Conservation (phyloP, 2,797 vertebrate species). For the Characodon lateralis region DNA sequence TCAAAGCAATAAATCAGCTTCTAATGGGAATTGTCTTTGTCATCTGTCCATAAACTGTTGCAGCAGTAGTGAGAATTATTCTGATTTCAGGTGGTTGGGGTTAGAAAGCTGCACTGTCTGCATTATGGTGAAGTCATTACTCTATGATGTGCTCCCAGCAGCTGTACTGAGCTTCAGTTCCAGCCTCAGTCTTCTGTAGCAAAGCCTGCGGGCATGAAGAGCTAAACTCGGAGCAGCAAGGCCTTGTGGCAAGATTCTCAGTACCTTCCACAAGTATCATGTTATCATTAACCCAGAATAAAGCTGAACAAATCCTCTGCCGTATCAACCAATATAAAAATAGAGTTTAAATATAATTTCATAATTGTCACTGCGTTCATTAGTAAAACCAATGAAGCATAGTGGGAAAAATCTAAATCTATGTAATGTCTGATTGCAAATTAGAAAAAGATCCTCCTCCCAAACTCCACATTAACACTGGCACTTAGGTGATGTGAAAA, state of each 20-base stretch:
- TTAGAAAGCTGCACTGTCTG: slow-evolving; percentile 16
- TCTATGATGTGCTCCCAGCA: slow-evolving; percentile 31
- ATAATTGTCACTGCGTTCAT: slow-evolving; percentile 20
- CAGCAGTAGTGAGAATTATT: slow-evolving; percentile 3
- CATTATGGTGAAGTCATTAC: slow-evolving; percentile 32
- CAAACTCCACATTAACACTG: background rate
- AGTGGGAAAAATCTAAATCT: slow-evolving; percentile 48
- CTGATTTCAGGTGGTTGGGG: slow-evolving; percentile 4
- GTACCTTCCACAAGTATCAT: slow-evolving; percentile 51
- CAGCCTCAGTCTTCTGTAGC: slow-evolving; percentile 44
- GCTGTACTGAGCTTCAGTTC: slow-evolving; percentile 25
- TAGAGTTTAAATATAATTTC: slow-evolving; percentile 28
- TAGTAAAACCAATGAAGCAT: slow-evolving; percentile 42
- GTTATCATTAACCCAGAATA: slow-evolving; percentile 32
- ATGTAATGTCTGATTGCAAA: slow-evolving; percentile 23
- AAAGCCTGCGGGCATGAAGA: slow-evolving; percentile 35
- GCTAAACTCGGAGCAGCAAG: slow-evolving; percentile 46
- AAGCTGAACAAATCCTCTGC: slow-evolving; percentile 28
- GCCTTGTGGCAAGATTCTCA: slow-evolving; percentile 61
- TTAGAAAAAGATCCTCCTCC: background rate
- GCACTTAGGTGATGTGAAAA: background rate
- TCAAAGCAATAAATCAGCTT: too few species aligned
- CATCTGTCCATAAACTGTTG: too few species aligned
- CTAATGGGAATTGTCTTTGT: too few species aligned
- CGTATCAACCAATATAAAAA: slow-evolving; percentile 19